These are phyloP conservation scores for Tolypeutes matacus DNA, from an alignment of 2,797 vertebrate species.

Conservation along the genomic window DNA sequence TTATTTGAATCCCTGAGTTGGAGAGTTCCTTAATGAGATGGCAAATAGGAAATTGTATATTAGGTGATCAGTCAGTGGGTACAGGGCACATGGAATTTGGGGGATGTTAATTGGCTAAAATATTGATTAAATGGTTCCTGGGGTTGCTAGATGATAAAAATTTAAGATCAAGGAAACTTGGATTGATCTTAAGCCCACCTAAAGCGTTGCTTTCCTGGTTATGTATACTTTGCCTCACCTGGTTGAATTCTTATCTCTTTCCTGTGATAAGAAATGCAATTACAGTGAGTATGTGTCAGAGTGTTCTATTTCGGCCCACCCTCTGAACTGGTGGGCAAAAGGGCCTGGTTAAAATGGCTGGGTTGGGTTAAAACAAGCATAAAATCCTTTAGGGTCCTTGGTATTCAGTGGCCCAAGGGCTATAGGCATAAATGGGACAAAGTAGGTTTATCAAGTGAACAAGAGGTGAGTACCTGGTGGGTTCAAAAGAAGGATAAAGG, in stretches of 20 bases:
- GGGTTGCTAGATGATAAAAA: neutral
- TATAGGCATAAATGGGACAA: too few relatives aligned
- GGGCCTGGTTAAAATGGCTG: neutral
- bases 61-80: neutral
- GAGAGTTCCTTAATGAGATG: neutral
- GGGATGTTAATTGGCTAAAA: neutral
- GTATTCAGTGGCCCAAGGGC: neutral
- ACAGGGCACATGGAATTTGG: neutral
- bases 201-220: neutral
- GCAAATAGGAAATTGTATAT: neutral
- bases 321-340: neutral
- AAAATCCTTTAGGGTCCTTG: neutral
- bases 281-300: neutral
- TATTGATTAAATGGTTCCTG: neutral
- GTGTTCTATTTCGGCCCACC: too few relatives aligned
- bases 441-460: neutral
- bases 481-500: neutral
- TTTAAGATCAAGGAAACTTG: neutral
- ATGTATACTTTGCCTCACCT: neutral
- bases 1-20: neutral
- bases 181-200: neutral
- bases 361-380: neutral
- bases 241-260: neutral
- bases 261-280: neutral
- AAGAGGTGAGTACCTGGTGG: neutral